Conservation (phyloP, 2,888 invertebrate species). For the Zonitis immaculata region DNA sequence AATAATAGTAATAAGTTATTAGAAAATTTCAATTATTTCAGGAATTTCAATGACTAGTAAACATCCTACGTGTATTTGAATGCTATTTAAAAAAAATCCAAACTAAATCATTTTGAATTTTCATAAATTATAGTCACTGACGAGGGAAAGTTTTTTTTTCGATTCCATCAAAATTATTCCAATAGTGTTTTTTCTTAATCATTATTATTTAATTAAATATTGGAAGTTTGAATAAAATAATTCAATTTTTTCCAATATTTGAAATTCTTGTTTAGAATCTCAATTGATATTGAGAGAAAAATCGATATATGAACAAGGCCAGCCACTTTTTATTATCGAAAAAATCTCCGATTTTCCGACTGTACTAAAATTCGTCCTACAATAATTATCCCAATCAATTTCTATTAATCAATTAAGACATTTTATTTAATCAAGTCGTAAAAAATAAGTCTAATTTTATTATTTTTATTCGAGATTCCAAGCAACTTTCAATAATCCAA, state of each 20-base stretch:
- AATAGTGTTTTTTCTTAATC: too few species aligned
- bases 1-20: background rate
- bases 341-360: background rate
- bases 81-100: too few species aligned
- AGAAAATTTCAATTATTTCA: slow-evolving; percentile 8
- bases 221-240: background rate
- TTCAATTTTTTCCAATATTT: background rate
- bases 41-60: slow-evolving; percentile 15
- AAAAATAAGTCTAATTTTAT: too few species aligned
- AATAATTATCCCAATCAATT: too few species aligned
- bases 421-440: too few species aligned
- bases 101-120: too few species aligned
- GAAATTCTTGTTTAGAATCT: background rate
- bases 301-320: background rate
- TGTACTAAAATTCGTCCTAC: background rate
- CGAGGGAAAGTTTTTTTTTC: background rate
- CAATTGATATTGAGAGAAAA: background rate
- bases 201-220: too few species aligned
- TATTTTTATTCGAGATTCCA: too few species aligned
- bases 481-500: too few species aligned
- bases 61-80: background rate
- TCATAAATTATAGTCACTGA: background rate
- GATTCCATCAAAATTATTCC: background rate
- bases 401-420: too few species aligned
- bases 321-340: background rate